Conservation (phyloP, 2,797 vertebrate species). For the Anomalospiza imberbis region DNA sequence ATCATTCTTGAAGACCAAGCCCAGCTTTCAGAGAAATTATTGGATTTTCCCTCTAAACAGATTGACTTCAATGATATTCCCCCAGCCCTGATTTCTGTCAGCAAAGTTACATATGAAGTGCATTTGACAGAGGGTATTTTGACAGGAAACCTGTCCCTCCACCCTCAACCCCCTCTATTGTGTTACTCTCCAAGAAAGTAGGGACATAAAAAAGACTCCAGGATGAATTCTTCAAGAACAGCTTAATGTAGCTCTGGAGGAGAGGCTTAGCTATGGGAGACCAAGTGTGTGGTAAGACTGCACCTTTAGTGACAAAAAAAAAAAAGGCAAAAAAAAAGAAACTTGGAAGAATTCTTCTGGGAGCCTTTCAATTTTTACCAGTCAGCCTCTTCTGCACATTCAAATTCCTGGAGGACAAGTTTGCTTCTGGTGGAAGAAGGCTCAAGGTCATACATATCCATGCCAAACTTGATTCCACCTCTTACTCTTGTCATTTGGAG, state of each 20-base stretch:
- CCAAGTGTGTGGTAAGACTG: background rate
- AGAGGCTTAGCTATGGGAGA: background rate
- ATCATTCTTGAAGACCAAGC: background rate
- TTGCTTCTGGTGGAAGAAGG: background rate
- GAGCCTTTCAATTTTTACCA: background rate
- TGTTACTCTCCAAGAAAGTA: background rate
- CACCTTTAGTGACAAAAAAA: background rate
- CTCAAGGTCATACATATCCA: background rate
- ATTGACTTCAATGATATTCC: background rate
- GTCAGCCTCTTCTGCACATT: accelerated
- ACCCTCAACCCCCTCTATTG: background rate
- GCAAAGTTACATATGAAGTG: background rate
- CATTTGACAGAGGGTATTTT: background rate
- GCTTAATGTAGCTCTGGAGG: background rate
- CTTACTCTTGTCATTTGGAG: background rate
- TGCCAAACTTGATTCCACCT: background rate
- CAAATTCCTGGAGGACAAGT: background rate
- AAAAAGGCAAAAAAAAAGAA: background rate
- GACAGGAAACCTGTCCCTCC: background rate
- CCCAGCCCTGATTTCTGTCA: background rate
- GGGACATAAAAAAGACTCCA: background rate
- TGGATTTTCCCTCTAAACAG: background rate
- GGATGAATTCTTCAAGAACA: background rate
- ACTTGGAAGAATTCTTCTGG: background rate
- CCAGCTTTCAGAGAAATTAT: background rate